Evolutionary conservation across 1,140 invertebrate genomes (phyloP), one percentile per base, ranked within the genome.

Genomic region (Eciton burchellii): DNA sequence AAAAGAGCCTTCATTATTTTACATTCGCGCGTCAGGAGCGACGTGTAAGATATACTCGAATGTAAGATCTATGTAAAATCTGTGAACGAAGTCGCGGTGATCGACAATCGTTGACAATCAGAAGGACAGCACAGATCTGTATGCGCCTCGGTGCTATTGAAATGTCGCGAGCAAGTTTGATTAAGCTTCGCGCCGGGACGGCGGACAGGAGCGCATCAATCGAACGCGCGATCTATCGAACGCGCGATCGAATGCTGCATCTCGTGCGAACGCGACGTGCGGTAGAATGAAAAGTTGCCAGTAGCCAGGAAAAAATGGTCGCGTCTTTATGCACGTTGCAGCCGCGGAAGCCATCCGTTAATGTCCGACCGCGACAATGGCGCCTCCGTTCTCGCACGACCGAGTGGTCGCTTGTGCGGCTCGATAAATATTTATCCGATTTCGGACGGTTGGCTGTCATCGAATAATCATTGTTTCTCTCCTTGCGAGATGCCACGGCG

Each of bases 261-360:
- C 73, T 65, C 73, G 21, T 14, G 68, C 54, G 74, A 70, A 26
- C 43, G 47, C 14, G 45, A 29, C 59, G 29, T 63, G 14, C 29
- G 35, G 24, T 70, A 29, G 52, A 57, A 70, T 79, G 63, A 70
- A 79, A 79, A 70, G 63, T 56, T 45, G 49, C 35, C 47, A 21
- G 62, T 68, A 49, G 63, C 12, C n/a, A 35, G 9, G 24, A 68
- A 57, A 79, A 79, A 79, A 70, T 56, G 63, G 52, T 70, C 56
- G 74, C 63, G 56, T 91, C 90, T 92, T 77, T 90, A 89, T 87
- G 81, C 82, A 83, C 84, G 54, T 57, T 11, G 74, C 76, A 74
- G 57, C 84, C 66, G 79, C 82, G 86, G 85, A 92, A 91, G 89
- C 89, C 88, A 92, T 93, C 91, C 85, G 85, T 93, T 92, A 92